Evolutionary conservation across 92 coral and sea anemone genomes (phyloP).

Genomic region (Chrysogorgia sp.): DNA sequence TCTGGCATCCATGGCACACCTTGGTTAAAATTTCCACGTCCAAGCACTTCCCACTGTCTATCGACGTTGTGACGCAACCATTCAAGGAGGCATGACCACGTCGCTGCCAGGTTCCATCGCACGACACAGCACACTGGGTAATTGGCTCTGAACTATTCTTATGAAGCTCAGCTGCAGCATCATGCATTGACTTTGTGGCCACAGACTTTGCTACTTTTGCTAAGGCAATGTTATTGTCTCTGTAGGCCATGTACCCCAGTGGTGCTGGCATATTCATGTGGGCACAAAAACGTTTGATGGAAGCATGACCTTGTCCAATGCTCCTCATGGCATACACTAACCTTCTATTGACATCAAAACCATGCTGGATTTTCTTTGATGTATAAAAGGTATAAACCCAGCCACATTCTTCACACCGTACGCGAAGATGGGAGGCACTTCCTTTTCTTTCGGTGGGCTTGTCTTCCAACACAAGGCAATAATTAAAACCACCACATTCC

Average conservation of each 20-base stretch:
- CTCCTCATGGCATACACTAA: too few relatives aligned
- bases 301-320: too few relatives aligned
- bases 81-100: conserved; percentile 25
- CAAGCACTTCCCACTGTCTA: conserved; percentile 26
- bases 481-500: conserved; percentile 59
- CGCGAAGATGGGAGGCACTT: conserved; percentile 49
- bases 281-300: too few relatives aligned
- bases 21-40: conserved; percentile 34
- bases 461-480: conserved; percentile 32
- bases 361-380: too few relatives aligned
- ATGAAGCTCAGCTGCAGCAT: conserved; percentile 15
- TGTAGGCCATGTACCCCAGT: conserved; percentile 38
- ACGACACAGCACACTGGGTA: conserved; percentile 8
- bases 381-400: too few relatives aligned
- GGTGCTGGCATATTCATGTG: conserved; percentile 68
- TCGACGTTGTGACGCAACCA: conserved; percentile 33
- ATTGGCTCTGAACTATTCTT: neutral
- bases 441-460: conserved; percentile 19
- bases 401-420: too few relatives aligned
- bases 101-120: conserved; percentile 23
- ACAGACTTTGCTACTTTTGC: conserved; percentile 37
- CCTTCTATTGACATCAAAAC: too few relatives aligned
- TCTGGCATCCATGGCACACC: conserved; percentile 47
- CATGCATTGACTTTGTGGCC: conserved; percentile 30
- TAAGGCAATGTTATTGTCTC: conserved; percentile 26